phyloP scores from a whole-genome alignment of 2,113 vertebrate genomes.

The Peromyscus maniculatus region DNA sequence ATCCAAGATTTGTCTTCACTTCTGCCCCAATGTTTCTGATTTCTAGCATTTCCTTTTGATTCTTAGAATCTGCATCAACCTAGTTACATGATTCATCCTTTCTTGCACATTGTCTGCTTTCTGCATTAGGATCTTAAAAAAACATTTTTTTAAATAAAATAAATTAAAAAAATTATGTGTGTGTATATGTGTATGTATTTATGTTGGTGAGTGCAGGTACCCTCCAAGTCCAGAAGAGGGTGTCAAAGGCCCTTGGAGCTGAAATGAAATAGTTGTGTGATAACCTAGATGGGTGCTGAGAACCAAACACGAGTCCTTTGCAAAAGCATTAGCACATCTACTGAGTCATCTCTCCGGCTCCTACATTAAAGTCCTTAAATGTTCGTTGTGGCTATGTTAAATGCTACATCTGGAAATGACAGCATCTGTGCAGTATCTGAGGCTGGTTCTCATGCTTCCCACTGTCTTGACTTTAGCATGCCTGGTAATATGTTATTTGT shows the following conservation, averaged over 20 bases:
- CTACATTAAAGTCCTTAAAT: slow-evolving; percentile 10
- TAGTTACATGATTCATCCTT: slow-evolving; percentile 31
- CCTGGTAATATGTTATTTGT: slow-evolving; percentile 50
- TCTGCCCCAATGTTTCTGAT: slow-evolving; percentile 18
- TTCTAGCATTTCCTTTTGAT: slow-evolving; percentile 59
- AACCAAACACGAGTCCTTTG: not conserved
- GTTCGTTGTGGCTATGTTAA: slow-evolving; percentile 59
- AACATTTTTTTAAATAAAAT: not conserved
- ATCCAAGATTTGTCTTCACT: slow-evolving; percentile 28
- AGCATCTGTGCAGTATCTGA: slow-evolving; percentile 62
- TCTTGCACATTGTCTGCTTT: slow-evolving; percentile 57
- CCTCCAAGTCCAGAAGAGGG: not conserved
- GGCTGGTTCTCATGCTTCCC: slow-evolving; percentile 46
- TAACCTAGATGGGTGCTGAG: not conserved
- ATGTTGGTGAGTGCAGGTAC: too few species aligned
- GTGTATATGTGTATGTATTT: too few species aligned
- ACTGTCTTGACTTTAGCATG: slow-evolving; percentile 63
- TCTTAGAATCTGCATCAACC: slow-evolving; percentile 46
- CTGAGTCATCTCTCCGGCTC: not conserved
- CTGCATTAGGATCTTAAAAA: not conserved
- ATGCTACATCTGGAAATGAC: slow-evolving; percentile 31
- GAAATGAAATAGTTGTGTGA: not conserved
- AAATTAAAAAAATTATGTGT: not conserved
- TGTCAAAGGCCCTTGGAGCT: not conserved
- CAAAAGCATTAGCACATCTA: not conserved